Evolutionary conservation across 2,113 vertebrate species (phyloP).

Genomic region (Glareola pratincola): DNA sequence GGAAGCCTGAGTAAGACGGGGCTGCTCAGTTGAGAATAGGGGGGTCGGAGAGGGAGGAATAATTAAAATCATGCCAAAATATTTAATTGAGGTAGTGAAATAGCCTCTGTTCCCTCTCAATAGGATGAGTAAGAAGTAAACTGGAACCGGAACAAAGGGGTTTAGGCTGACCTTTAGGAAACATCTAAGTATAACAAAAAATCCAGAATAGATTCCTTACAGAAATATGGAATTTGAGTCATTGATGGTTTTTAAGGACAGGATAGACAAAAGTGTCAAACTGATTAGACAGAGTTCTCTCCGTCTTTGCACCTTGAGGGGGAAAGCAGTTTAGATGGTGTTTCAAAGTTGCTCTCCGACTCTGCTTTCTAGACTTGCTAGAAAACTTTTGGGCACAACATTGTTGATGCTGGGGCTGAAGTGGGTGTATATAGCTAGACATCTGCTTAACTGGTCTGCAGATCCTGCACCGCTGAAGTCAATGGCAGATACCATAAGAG

Average conservation of each 20-base stretch:
- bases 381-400: not conserved
- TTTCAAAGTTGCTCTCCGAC: not conserved
- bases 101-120: not conserved
- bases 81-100: not conserved
- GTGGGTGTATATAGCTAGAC: not conserved
- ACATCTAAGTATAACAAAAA: not conserved
- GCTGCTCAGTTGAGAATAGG: not conserved
- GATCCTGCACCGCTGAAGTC: not conserved
- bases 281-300: not conserved
- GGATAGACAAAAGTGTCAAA: not conserved
- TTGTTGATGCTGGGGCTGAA: not conserved
- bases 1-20: not conserved
- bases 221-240: not conserved
- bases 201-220: not conserved
- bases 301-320: not conserved
- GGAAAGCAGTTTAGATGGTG: not conserved
- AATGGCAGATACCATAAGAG: not conserved
- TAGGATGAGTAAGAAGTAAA: not conserved
- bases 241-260: not conserved
- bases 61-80: not conserved
- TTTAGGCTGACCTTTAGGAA: not conserved
- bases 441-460: not conserved
- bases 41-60: not conserved
- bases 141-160: not conserved
- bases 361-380: not conserved